These are phyloP conservation scores for Varecia variegata DNA, from an alignment of 2,797 vertebrate genomes.

Conservation along the genomic window DNA sequence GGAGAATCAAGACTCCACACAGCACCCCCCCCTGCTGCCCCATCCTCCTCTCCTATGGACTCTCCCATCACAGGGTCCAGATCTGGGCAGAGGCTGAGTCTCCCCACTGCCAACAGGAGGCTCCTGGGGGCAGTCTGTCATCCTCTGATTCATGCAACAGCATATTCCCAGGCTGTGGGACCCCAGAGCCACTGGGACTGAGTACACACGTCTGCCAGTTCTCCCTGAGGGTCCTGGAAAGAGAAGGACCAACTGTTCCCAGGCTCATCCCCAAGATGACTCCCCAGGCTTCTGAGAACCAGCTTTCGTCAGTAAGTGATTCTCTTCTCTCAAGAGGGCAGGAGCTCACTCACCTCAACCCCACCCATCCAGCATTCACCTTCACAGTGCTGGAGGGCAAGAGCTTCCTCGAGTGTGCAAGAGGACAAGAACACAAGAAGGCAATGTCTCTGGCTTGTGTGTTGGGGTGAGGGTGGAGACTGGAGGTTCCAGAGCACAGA, in stretches of 20 bases:
- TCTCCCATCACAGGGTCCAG: background rate
- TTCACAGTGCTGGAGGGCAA: background rate
- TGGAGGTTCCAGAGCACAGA: background rate
- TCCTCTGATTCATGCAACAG: background rate
- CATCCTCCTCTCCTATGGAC: background rate
- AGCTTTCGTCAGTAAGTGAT: background rate
- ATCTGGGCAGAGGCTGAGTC: background rate
- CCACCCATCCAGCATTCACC: background rate
- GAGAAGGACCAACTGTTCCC: background rate
- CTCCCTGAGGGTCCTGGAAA: background rate
- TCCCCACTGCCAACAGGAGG: constrained; percentile 3
- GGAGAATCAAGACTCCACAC: background rate
- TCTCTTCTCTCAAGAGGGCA: background rate
- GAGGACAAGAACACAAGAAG: background rate
- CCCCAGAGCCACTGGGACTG: background rate
- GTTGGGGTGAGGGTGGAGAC: too few relatives aligned
- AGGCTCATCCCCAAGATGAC: background rate
- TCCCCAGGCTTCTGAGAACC: background rate
- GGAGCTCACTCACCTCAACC: background rate
- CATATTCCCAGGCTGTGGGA: background rate
- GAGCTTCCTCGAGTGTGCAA: background rate
- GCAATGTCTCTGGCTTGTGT: background rate
- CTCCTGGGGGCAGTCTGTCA: background rate
- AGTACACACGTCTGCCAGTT: background rate
- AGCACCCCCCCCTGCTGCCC: background rate